phyloP scores from a whole-genome alignment of 2,113 vertebrate genomes.

The Asarcornis scutulata region DNA sequence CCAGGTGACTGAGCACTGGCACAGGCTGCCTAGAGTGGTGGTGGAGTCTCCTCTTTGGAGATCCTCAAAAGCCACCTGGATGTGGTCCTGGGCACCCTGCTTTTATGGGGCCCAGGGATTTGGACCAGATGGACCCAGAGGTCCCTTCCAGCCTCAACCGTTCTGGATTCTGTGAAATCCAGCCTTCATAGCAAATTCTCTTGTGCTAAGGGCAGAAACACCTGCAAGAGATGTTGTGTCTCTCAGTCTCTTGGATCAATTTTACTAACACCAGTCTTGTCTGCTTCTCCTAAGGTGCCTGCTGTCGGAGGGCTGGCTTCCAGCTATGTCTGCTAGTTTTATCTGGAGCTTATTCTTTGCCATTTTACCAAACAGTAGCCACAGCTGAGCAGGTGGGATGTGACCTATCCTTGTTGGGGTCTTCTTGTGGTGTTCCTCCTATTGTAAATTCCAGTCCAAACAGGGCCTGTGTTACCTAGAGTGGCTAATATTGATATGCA shows the following conservation, averaged over 20 bases:
- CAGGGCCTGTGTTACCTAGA: background rate
- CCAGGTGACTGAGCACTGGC: too few relatives aligned
- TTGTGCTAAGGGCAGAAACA: background rate
- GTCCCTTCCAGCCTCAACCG: too few relatives aligned
- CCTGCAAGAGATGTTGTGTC: background rate
- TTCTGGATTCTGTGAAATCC: background rate
- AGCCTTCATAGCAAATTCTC: fast-evolving
- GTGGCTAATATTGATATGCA: background rate
- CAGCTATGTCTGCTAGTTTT: background rate
- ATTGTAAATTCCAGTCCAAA: background rate
- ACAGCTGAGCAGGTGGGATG: background rate
- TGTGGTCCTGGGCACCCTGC: too few relatives aligned
- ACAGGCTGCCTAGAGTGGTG: too few relatives aligned
- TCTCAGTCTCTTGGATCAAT: background rate
- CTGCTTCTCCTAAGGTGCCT: background rate
- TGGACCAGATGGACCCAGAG: too few relatives aligned
- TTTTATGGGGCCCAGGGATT: too few relatives aligned
- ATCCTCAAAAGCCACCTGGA: too few relatives aligned
- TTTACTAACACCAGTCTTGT: background rate
- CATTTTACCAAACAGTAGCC: background rate
- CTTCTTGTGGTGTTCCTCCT: background rate
- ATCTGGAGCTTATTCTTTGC: background rate
- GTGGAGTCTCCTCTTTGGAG: too few relatives aligned
- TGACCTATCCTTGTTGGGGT: background rate
- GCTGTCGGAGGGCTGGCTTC: background rate